phyloP scores from a whole-genome alignment of 92 coral and sea anemone genomes.

The Parazoanthus atlanticus region DNA sequence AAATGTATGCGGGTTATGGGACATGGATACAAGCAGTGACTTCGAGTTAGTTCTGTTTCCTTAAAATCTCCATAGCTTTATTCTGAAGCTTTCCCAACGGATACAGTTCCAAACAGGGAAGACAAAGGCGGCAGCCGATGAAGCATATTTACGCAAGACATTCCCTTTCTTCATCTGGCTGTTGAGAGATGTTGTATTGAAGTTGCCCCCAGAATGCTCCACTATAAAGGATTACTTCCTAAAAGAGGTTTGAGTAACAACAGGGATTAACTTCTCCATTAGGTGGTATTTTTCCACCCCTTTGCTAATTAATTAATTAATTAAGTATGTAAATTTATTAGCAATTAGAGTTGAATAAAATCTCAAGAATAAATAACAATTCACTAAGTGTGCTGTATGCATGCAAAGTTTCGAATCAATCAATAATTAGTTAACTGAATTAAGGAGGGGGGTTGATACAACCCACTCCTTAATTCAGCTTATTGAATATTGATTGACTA shows the following conservation, averaged over 20 bases:
- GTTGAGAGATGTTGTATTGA: slow-evolving; percentile 66
- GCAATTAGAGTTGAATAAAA: neutral
- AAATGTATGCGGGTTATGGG: no score
- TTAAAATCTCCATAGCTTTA: slow-evolving; percentile 38
- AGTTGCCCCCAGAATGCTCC: slow-evolving; percentile 43
- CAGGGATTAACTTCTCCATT: neutral
- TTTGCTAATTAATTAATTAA: neutral
- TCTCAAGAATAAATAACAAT: no score
- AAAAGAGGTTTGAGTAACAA: slow-evolving; percentile 31
- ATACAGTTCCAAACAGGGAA: slow-evolving; percentile 44
- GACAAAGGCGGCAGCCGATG: slow-evolving; percentile 1
- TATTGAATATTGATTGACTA: no score
- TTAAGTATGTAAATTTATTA: neutral
- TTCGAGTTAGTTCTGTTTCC: neutral
- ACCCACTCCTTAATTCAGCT: no score
- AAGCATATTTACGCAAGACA: slow-evolving; percentile 32
- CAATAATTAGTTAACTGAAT: no score
- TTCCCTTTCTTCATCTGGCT: slow-evolving; percentile 78
- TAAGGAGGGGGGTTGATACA: no score
- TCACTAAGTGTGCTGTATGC: no score
- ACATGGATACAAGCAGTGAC: no score
- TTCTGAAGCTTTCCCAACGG: slow-evolving; percentile 57
- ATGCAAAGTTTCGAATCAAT: no score
- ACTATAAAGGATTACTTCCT: slow-evolving; percentile 48
- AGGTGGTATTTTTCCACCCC: neutral